Evolutionary conservation across 2,113 vertebrate species (phyloP).

Genomic region (Gymnocephalus cernua): DNA sequence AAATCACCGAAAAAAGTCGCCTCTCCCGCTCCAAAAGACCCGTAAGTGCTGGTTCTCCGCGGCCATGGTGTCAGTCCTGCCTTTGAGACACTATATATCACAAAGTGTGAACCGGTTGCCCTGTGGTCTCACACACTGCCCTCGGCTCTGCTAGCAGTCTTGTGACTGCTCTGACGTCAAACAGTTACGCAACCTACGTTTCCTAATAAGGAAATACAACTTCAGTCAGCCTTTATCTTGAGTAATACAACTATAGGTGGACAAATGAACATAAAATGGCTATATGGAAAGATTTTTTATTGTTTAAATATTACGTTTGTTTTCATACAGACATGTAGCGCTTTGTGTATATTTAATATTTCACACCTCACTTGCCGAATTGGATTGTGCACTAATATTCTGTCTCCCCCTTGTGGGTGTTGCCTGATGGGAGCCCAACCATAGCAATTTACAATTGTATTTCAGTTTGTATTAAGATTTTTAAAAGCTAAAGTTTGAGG

Average conservation of each 20-base stretch:
- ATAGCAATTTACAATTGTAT: background rate
- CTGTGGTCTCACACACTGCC: constrained; percentile 5
- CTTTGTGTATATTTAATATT: background rate
- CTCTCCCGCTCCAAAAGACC: background rate
- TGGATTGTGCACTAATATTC: background rate
- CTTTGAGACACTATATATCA: constrained; percentile 18
- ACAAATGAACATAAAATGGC: background rate
- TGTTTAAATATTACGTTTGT: background rate
- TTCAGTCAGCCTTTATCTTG: background rate
- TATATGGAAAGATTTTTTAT: background rate
- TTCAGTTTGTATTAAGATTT: background rate
- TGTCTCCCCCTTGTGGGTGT: constrained; percentile 58
- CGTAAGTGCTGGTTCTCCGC: background rate
- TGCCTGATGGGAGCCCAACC: background rate
- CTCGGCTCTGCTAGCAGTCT: constrained; percentile 59
- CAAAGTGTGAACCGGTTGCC: constrained; percentile 4
- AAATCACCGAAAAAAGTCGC: constrained; percentile 20
- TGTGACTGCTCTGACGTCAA: constrained; percentile 85
- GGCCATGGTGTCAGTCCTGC: constrained; percentile 48
- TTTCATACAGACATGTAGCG: background rate
- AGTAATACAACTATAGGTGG: background rate
- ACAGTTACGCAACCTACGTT: constrained; percentile 71
- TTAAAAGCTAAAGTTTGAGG: background rate
- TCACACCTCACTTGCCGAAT: background rate
- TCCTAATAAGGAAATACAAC: constrained; percentile 69